A percentile compares a stretch with the other conserved stretches of the same genome.
Conservation (phyloP, 2,888 invertebrate species). For the Chymomyza caudatula region DNA sequence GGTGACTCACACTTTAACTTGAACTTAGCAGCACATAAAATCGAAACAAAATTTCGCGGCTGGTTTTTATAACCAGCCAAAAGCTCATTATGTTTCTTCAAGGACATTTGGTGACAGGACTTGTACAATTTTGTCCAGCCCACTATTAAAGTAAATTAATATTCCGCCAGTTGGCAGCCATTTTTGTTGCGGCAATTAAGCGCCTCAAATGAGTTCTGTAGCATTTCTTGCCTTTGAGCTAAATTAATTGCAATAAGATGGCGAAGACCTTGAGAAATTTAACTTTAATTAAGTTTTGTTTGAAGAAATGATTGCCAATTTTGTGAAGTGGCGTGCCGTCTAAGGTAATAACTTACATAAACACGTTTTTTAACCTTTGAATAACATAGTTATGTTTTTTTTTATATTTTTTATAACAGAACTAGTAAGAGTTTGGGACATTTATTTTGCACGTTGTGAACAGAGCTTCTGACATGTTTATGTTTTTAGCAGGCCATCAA, state of each 20-base stretch:
- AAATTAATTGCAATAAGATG: conserved; percentile 14
- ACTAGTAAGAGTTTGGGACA: too few relatives aligned
- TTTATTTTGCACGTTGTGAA: too few relatives aligned
- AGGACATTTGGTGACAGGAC: conserved; percentile 35
- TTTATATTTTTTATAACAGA: too few relatives aligned
- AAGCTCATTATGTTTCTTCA: conserved; percentile 49
- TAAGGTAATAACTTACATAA: too few relatives aligned
- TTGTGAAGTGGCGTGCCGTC: too few relatives aligned
- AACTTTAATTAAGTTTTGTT: neutral
- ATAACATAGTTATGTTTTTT: too few relatives aligned
- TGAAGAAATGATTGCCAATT: neutral
- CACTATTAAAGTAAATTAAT: conserved; percentile 51
- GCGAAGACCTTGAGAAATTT: neutral
- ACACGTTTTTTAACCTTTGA: too few relatives aligned
- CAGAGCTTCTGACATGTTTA: too few relatives aligned
- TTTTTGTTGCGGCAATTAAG: conserved; percentile 36
- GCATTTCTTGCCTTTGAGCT: neutral
- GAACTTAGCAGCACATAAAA: conserved; percentile 28
- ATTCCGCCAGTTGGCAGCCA: conserved; percentile 16
- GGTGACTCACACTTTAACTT: conserved; percentile 40
- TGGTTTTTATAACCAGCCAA: conserved; percentile 17
- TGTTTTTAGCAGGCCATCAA: too few relatives aligned
- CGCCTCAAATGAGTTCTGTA: conserved; percentile 31
- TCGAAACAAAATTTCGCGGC: conserved; percentile 39
- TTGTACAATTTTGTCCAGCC: conserved; percentile 37